Evolutionary conservation across 2,113 vertebrate genomes (phyloP).

Genomic region (Octodon degus): DNA sequence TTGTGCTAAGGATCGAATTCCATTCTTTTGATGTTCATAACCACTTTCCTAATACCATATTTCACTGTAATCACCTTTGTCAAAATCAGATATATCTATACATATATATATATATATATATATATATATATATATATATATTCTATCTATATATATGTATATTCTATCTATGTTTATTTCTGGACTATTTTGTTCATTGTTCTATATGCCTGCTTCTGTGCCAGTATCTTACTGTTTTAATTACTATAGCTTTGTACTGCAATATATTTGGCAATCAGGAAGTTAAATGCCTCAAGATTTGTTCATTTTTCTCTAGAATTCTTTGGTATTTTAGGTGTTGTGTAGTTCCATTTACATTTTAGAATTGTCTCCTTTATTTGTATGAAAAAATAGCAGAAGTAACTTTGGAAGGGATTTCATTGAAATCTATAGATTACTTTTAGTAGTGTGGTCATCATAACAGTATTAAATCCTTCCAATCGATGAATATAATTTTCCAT

Average conservation of each 20-base stretch:
- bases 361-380: neutral
- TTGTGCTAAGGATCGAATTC: neutral
- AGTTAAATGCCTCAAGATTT: neutral
- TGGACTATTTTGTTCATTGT: neutral
- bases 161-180: neutral
- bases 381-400: neutral
- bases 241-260: neutral
- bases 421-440: constrained; percentile 25
- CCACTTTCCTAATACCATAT: neutral
- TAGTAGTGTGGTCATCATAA: neutral
- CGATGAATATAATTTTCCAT: neutral
- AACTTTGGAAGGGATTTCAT: neutral
- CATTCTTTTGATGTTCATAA: neutral
- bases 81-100: neutral
- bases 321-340: constrained; percentile 33
- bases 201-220: neutral
- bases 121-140: no score
- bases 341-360: neutral
- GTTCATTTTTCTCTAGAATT: constrained; percentile 6
- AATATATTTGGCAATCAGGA: constrained; percentile 44
- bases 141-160: no score
- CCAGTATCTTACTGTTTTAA: neutral
- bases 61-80: neutral
- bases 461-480: neutral
- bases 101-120: no score